Conservation (phyloP, 2,797 vertebrate species). For the Tragopan temminckii region DNA sequence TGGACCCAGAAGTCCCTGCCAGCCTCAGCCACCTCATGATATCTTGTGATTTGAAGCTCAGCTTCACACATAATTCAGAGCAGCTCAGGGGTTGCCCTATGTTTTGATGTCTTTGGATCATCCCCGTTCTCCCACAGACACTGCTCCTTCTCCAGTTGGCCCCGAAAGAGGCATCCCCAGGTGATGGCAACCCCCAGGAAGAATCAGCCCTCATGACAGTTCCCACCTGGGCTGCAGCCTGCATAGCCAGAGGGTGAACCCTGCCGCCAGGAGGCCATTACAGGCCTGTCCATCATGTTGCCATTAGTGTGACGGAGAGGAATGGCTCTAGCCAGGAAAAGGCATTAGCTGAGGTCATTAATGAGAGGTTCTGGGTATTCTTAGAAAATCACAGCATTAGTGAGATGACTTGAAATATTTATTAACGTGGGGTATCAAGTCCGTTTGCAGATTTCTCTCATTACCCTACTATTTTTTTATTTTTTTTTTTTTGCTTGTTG, state of each 20-base stretch:
- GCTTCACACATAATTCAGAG: background rate
- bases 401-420: conserved; percentile 70
- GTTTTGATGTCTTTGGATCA: background rate
- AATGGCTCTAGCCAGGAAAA: background rate
- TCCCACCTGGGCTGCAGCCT: fast-evolving
- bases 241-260: background rate
- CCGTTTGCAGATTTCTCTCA: conserved; percentile 46
- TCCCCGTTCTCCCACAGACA: fast-evolving
- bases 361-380: conserved; percentile 54
- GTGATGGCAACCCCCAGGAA: background rate
- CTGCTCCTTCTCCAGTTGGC: fast-evolving
- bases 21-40: background rate
- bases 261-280: background rate
- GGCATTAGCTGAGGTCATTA: conserved; percentile 64
- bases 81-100: background rate
- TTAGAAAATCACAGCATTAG: conserved; percentile 69
- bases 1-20: background rate
- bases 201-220: fast-evolving
- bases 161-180: background rate
- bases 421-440: conserved; percentile 15
- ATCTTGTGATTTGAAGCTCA: background rate
- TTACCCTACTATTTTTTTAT: background rate
- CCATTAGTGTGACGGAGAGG: conserved; percentile 3
- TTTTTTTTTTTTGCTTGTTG: background rate
- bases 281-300: background rate